These are phyloP conservation scores for rat (Rattus norvegicus) DNA, from an alignment of 2,113 vertebrate species.

Conservation along the genomic window DNA sequence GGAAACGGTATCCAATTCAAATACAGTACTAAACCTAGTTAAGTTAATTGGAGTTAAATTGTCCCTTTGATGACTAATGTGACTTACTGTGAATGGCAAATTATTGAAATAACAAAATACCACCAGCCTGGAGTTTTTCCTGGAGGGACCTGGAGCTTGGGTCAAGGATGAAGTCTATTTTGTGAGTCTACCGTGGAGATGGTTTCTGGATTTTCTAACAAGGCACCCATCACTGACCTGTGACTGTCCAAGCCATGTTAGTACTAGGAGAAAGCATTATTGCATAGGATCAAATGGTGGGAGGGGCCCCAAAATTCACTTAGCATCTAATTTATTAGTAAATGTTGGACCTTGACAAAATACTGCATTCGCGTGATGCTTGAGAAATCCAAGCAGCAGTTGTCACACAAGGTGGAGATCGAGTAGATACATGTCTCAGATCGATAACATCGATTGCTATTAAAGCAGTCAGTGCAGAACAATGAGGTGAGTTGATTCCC, in stretches of 20 bases:
- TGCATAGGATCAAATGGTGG: background rate
- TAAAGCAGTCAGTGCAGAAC: constrained; percentile 88
- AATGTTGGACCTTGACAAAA: constrained; percentile 58
- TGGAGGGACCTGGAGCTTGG: constrained; percentile 51
- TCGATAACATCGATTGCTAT: constrained; percentile 90
- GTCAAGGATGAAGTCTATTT: background rate
- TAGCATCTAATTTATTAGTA: constrained; percentile 77
- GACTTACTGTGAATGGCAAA: constrained; percentile 64
- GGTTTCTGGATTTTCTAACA: background rate
- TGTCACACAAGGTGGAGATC: constrained; percentile 86
- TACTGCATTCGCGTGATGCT: constrained; percentile 68
- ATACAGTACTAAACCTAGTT: constrained; percentile 71
- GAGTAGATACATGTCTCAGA: constrained; percentile 88
- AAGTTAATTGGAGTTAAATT: constrained; percentile 72
- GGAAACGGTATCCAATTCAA: constrained; percentile 51
- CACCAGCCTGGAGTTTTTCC: constrained; percentile 61
- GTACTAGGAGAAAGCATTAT: background rate
- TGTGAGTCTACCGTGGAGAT: background rate
- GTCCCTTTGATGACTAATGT: constrained; percentile 75
- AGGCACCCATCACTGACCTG: background rate
- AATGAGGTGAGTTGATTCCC: constrained; percentile 88
- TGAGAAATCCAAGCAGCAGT: constrained; percentile 80
- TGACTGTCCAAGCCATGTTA: rapidly evolving
- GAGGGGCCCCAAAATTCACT: constrained; percentile 43
- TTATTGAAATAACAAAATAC: constrained; percentile 68